phyloP scores from a whole-genome alignment of 2,888 invertebrate species.

The Tipula unca region DNA sequence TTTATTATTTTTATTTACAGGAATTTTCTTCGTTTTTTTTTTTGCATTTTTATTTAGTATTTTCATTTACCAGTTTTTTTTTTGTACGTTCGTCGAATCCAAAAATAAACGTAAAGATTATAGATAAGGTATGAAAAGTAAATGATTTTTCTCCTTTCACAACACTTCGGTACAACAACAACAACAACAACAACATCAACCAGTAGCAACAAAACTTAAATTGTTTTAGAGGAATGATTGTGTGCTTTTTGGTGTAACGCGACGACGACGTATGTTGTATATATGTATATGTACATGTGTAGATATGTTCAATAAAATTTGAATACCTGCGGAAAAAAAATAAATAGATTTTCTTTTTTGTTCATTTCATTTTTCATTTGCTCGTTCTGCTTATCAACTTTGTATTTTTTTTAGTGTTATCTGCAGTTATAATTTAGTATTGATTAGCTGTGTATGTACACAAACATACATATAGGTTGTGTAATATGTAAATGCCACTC shows the following conservation, averaged over 20 bases:
- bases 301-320: neutral
- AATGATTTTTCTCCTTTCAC: neutral
- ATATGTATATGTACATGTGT: neutral
- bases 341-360: neutral
- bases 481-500: neutral
- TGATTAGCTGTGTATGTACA: neutral
- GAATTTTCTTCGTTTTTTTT: neutral
- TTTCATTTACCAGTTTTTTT: neutral
- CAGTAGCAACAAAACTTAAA: neutral
- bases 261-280: neutral
- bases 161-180: neutral
- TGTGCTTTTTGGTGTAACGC: neutral
- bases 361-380: neutral
- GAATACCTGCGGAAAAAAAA: slow-evolving; percentile 4
- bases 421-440: slow-evolving; percentile 8
- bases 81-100: neutral
- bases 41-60: neutral
- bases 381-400: neutral
- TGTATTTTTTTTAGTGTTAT: neutral
- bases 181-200: too few relatives aligned
- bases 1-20: neutral
- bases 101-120: neutral
- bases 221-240: slow-evolving; percentile 2
- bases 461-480: neutral
- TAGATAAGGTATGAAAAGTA: slow-evolving; percentile 2